A percentile compares a stretch with the other conserved stretches of the same genome.
Evolutionary conservation across 2,797 vertebrate species (phyloP).

Genomic region (Buphagus erythrorhynchus): DNA sequence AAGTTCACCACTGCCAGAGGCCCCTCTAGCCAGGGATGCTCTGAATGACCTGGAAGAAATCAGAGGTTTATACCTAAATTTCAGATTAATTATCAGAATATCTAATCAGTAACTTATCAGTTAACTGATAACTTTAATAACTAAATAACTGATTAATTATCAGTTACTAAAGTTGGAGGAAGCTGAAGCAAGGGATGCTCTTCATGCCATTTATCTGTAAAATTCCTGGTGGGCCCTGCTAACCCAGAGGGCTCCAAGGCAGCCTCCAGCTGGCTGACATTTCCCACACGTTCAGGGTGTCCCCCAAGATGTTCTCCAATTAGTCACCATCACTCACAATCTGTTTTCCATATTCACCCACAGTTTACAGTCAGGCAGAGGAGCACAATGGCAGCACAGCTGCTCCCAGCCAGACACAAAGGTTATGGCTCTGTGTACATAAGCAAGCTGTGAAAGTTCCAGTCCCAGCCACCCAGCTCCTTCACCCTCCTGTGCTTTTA

Average conservation of each 20-base stretch:
- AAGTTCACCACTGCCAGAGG: not conserved
- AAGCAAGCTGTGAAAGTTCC: conserved; percentile 76
- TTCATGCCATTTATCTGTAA: not conserved
- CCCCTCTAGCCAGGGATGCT: not conserved
- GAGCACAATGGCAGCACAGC: conserved; percentile 70
- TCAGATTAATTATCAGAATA: not conserved
- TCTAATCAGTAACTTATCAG: not conserved
- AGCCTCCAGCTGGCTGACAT: conserved; percentile 70
- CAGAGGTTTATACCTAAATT: not conserved
- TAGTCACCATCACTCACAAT: conserved; percentile 59
- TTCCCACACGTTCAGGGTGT: conserved; percentile 58
- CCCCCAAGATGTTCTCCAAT: conserved; percentile 62
- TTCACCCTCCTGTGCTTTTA: conserved; percentile 66
- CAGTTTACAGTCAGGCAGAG: conserved; percentile 70
- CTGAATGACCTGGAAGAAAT: not conserved
- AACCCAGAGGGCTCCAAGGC: not conserved
- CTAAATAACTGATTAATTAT: not conserved
- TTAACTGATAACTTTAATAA: not conserved
- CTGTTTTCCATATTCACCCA: conserved; percentile 61
- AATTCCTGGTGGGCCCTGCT: not conserved
- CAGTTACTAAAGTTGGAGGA: not conserved
- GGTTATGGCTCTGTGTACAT: conserved; percentile 72
- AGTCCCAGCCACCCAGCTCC: conserved; percentile 64
- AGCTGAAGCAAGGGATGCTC: not conserved
- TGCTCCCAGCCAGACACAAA: conserved; percentile 73